phyloP scores from a whole-genome alignment of 2,797 vertebrate genomes.

The Ambastaia sidthimunki region DNA sequence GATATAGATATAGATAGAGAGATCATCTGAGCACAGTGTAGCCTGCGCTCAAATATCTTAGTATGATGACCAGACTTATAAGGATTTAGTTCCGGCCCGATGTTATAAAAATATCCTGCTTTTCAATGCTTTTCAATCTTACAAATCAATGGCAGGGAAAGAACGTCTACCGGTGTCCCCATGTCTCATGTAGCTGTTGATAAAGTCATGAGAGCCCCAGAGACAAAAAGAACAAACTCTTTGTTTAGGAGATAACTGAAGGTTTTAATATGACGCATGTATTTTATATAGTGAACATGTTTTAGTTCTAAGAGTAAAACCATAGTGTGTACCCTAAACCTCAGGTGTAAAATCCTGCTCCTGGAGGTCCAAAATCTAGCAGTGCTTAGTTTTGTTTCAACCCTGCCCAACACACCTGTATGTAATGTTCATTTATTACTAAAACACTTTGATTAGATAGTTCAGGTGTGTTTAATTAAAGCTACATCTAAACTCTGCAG shows the following conservation, averaged over 20 bases:
- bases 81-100: conserved; percentile 29
- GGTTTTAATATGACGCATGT: neutral
- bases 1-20: conserved; percentile 35
- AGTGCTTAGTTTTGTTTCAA: neutral
- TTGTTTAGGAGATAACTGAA: neutral
- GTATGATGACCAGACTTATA: conserved; percentile 26
- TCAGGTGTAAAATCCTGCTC: neutral
- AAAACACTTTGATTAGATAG: neutral
- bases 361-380: neutral
- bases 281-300: neutral
- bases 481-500: too few relatives aligned
- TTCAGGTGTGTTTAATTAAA: too few relatives aligned
- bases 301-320: neutral
- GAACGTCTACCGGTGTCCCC: neutral
- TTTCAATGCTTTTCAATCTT: neutral
- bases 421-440: neutral
- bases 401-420: neutral
- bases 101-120: neutral
- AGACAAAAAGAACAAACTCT: neutral
- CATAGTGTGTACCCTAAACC: neutral
- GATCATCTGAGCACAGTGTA: conserved; percentile 36
- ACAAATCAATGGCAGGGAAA: neutral
- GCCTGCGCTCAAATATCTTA: conserved; percentile 17
- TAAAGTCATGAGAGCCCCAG: neutral
- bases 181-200: neutral